Evolutionary conservation across 2,888 invertebrate species (phyloP).

Genomic region (Xestobium rufovillosum): DNA sequence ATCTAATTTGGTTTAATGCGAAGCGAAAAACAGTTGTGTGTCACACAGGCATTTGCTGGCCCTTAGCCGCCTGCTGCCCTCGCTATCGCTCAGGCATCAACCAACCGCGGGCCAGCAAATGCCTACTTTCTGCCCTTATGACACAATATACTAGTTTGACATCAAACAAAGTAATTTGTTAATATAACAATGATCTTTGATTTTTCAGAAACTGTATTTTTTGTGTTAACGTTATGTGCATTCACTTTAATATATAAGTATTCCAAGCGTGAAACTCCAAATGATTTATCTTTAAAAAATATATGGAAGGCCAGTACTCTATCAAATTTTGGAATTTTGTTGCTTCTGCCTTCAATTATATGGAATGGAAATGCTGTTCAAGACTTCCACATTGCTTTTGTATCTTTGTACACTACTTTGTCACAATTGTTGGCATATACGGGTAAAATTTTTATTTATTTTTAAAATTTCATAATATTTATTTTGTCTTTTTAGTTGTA

Average conservation of each 20-base stretch:
- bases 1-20: no score
- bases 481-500: constrained; percentile 20
- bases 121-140: no score
- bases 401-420: constrained; percentile 56
- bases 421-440: constrained; percentile 58
- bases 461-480: background rate
- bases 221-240: constrained; percentile 29
- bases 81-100: no score
- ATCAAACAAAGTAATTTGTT: constrained; percentile 1
- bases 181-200: constrained; percentile 1
- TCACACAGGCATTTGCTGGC: no score
- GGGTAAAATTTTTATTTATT: constrained; percentile 41
- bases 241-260: constrained; percentile 29
- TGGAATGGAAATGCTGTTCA: constrained; percentile 47
- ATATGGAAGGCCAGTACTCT: constrained; percentile 53
- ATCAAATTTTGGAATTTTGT: constrained; percentile 52
- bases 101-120: no score
- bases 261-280: constrained; percentile 16
- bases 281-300: constrained; percentile 25
- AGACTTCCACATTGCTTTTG: constrained; percentile 50
- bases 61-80: no score
- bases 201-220: constrained; percentile 33
- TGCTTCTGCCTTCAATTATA: constrained; percentile 55
- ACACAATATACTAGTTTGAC: no score
- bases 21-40: no score